Evolutionary conservation across 1,140 invertebrate genomes (phyloP).

Genomic region (Tenebrio molitor): DNA sequence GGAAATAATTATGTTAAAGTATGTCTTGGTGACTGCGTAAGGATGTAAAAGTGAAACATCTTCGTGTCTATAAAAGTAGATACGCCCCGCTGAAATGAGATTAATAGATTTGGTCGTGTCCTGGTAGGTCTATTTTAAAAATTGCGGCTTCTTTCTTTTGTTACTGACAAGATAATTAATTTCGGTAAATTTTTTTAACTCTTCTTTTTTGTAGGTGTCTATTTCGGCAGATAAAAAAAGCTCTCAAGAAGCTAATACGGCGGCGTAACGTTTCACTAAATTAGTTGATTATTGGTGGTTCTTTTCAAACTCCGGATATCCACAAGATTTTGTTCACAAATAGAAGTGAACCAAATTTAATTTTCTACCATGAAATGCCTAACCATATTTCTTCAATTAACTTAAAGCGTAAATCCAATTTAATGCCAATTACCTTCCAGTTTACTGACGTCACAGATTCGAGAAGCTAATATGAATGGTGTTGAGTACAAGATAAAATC

Average conservation of each 20-base stretch:
- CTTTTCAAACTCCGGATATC: conserved; percentile 36
- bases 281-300: conserved; percentile 13
- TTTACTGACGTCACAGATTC: not conserved
- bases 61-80: conserved; percentile 17
- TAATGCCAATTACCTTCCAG: conserved; percentile 23
- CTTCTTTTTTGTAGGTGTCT: not conserved
- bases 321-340: conserved; percentile 30
- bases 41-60: conserved; percentile 29
- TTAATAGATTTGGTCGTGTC: conserved; percentile 17
- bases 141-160: not conserved
- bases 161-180: conserved; percentile 11
- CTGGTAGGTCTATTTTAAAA: conserved; percentile 8
- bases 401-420: conserved; percentile 35
- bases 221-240: not conserved
- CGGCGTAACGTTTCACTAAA: conserved; percentile 31
- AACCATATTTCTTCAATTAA: conserved; percentile 33
- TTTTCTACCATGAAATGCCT: conserved; percentile 27
- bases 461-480: not conserved
- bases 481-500: not conserved
- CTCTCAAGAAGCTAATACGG: conserved; percentile 9
- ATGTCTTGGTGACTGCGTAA: conserved; percentile 27
- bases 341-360: conserved; percentile 39
- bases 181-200: not conserved
- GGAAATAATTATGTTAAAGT: conserved; percentile 32
- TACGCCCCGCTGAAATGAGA: conserved; percentile 6